Percentiles rank a stretch among this genome's conserved stretches.
Evolutionary conservation across 1,140 invertebrate genomes (phyloP).

Genomic region (Harlomillsia oculata): DNA sequence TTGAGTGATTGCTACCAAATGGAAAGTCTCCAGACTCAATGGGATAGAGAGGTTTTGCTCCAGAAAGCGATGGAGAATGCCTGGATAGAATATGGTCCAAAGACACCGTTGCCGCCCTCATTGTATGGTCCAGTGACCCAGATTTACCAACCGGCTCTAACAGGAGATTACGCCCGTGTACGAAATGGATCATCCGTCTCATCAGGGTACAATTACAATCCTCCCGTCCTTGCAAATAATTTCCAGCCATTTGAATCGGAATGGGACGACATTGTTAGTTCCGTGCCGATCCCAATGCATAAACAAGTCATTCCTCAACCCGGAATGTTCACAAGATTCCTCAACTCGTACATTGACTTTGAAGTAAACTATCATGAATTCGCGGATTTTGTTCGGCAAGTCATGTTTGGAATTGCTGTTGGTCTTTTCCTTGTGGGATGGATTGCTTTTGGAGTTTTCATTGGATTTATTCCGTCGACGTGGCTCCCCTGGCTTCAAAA

Average conservation of each 20-base stretch:
- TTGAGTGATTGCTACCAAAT: no score
- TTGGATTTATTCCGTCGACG: conserved; percentile 19
- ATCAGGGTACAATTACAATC: neutral
- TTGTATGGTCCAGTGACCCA: no score
- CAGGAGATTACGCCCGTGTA: no score
- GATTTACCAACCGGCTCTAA: no score
- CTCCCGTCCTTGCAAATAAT: neutral
- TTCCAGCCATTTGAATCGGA: conserved; percentile 30
- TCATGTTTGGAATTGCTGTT: conserved; percentile 13
- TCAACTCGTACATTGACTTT: conserved; percentile 26
- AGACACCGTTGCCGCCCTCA: no score
- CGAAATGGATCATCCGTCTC: neutral
- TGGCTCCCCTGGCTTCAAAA: neutral
- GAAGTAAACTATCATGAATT: conserved; percentile 32
- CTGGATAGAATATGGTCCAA: conserved; percentile 26
- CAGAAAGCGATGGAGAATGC: conserved; percentile 17
- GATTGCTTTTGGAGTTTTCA: conserved; percentile 19
- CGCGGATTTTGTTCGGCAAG: conserved; percentile 17
- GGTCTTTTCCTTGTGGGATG: conserved; percentile 22
- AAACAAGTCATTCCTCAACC: conserved; percentile 10
- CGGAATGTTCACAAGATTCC: conserved; percentile 12
- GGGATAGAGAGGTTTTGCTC: neutral
- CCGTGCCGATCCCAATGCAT: neutral
- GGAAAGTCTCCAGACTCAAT: neutral
- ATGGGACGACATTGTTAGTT: conserved; percentile 25